Conservation (phyloP, 1,140 invertebrate genomes). For the Scaptomyza hsui region DNA sequence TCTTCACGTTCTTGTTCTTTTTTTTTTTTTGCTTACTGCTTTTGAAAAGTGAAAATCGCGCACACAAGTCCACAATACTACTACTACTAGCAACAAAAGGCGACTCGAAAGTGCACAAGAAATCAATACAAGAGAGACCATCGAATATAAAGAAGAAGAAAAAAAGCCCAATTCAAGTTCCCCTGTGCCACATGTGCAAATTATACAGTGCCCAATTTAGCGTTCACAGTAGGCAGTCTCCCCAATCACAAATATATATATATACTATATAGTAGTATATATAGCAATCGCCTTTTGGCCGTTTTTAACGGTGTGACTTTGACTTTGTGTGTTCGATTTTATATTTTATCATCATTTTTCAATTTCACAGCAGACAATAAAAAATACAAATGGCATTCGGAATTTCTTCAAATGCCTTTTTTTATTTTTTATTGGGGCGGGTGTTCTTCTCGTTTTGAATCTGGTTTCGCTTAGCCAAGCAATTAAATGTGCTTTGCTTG, state of each 20-base stretch:
- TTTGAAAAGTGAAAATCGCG: slow-evolving; percentile 78
- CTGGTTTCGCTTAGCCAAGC: slow-evolving; percentile 47
- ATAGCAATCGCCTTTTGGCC: slow-evolving; percentile 53
- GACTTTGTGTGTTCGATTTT: slow-evolving; percentile 58
- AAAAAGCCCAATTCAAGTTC: slow-evolving; percentile 12
- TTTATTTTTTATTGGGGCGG: slow-evolving; percentile 32
- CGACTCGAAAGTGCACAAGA: slow-evolving; percentile 54
- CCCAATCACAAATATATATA: slow-evolving; percentile 22
- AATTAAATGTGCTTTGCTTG: slow-evolving; percentile 55
- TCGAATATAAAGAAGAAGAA: slow-evolving; percentile 17
- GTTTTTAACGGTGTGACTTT: not conserved
- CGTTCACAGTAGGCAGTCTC: slow-evolving; percentile 73
- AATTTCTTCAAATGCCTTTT: slow-evolving; percentile 36
- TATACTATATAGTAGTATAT: not conserved
- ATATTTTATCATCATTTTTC: slow-evolving; percentile 72
- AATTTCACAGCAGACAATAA: slow-evolving; percentile 81
- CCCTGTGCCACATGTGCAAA: slow-evolving; percentile 38
- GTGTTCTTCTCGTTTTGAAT: not conserved
- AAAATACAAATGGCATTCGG: slow-evolving; percentile 34
- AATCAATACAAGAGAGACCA: slow-evolving; percentile 64
- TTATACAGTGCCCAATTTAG: slow-evolving; percentile 50
- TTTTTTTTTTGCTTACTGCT: slow-evolving; percentile 24
- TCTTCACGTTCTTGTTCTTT: slow-evolving; percentile 18
- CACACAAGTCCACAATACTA: slow-evolving; percentile 42
- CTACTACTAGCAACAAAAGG: slow-evolving; percentile 49